Conservation (phyloP, 1,140 invertebrate genomes). For the Phymorhynchus buccinoides region DNA sequence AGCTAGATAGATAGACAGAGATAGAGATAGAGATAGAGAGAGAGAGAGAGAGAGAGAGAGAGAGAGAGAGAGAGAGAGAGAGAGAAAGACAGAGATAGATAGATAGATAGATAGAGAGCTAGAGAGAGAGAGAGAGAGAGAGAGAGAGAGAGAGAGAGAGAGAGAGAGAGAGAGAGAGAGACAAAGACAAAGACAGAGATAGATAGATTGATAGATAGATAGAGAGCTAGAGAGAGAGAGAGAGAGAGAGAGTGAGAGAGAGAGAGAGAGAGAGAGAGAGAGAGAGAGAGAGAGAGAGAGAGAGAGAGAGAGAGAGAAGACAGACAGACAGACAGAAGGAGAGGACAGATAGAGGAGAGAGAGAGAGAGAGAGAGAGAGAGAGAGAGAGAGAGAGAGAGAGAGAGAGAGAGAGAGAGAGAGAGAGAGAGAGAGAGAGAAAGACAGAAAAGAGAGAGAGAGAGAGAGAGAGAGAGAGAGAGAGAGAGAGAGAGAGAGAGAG, state of each 20-base stretch:
- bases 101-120: neutral
- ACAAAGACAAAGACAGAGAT: neutral
- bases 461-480: neutral
- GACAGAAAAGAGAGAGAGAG: conserved; percentile 4
- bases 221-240: neutral
- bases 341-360: too few relatives aligned
- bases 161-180: neutral
- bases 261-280: neutral
- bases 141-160: conserved; percentile 4
- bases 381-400: neutral
- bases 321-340: neutral
- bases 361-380: too few relatives aligned
- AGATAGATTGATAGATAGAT: neutral
- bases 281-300: too few relatives aligned
- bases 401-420: neutral
- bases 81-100: neutral
- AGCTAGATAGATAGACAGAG: neutral
- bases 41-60: conserved; percentile 4
- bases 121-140: neutral
- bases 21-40: neutral
- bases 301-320: too few relatives aligned
- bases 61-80: neutral
- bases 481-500: neutral
- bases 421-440: neutral
- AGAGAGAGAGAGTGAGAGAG: neutral